Percentiles rank a stretch among this genome's conserved stretches.
These are phyloP conservation scores for Sinosuthora webbiana DNA, from an alignment of 2,113 vertebrate genomes.

Conservation along the genomic window DNA sequence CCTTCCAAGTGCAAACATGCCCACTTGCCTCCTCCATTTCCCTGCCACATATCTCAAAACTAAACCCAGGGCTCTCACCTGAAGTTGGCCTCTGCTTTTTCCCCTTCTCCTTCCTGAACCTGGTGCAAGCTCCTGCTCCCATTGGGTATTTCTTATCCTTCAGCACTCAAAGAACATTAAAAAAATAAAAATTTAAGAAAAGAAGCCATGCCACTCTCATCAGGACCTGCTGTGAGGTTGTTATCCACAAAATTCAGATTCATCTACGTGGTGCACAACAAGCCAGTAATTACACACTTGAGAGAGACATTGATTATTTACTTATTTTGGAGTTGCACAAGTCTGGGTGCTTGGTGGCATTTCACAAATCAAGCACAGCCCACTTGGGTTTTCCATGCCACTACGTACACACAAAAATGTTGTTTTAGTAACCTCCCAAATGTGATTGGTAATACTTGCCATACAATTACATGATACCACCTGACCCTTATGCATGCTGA, in stretches of 20 bases:
- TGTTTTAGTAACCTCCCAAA: neutral
- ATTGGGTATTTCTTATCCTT: neutral
- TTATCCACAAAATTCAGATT: neutral
- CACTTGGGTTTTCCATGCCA: neutral
- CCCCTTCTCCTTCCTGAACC: neutral
- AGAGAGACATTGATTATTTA: neutral
- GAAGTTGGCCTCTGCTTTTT: neutral
- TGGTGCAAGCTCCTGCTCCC: neutral
- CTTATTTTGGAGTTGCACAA: neutral
- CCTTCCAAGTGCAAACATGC: neutral
- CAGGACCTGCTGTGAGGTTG: neutral
- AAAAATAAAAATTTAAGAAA: neutral
- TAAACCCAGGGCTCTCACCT: neutral
- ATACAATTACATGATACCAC: neutral
- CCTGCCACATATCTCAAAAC: neutral
- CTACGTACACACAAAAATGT: neutral
- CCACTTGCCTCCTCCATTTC: neutral
- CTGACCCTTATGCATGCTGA: neutral
- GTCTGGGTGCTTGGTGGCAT: neutral
- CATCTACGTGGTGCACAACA: accelerated
- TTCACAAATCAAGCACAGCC: neutral
- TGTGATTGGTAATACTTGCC: neutral
- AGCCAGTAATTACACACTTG: neutral
- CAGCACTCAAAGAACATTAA: neutral
- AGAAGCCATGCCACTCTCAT: neutral